A percentile compares a stretch with the other conserved stretches of the same genome.
These are phyloP conservation scores for Odobenus rosmarus DNA, from an alignment of 2,113 vertebrate species.

Conservation along the genomic window DNA sequence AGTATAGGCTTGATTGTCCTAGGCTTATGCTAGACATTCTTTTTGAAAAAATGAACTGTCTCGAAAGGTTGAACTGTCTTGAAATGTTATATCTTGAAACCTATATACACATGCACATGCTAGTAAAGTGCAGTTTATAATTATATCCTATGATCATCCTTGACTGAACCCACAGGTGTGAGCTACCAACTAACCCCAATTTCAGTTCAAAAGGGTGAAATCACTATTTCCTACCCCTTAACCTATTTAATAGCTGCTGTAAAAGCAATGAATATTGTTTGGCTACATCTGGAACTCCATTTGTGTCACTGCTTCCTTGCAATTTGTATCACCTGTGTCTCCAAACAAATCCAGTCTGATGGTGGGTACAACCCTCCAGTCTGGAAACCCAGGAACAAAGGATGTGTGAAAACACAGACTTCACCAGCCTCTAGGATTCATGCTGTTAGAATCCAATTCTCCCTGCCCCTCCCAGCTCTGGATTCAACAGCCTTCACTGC, in stretches of 20 bases:
- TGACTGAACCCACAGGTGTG: constrained; percentile 44
- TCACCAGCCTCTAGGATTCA: not conserved
- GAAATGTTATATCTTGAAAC: constrained; percentile 22
- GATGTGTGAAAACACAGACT: not conserved
- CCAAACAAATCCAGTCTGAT: constrained; percentile 4
- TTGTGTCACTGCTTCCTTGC: constrained; percentile 52
- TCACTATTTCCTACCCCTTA: constrained; percentile 37
- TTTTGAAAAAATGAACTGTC: not conserved
- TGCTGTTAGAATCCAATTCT: not conserved
- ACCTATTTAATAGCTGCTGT: constrained; percentile 28
- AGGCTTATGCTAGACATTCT: not conserved
- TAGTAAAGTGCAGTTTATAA: constrained; percentile 20
- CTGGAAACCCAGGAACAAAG: not conserved
- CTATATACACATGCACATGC: not conserved
- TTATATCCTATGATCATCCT: constrained; percentile 66
- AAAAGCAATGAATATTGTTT: constrained; percentile 41
- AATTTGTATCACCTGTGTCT: not conserved
- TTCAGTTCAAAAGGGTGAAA: constrained; percentile 59
- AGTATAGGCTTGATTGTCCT: not conserved
- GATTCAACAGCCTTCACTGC: not conserved
- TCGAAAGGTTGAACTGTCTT: not conserved
- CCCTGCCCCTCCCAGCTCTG: not conserved
- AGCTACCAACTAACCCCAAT: constrained; percentile 20
- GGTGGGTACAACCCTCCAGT: not conserved
- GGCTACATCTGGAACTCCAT: constrained; percentile 62